Evolutionary conservation across 2,797 vertebrate genomes (phyloP), one percentile per base, ranked within the genome.

Genomic region (Pangasius macronema): DNA sequence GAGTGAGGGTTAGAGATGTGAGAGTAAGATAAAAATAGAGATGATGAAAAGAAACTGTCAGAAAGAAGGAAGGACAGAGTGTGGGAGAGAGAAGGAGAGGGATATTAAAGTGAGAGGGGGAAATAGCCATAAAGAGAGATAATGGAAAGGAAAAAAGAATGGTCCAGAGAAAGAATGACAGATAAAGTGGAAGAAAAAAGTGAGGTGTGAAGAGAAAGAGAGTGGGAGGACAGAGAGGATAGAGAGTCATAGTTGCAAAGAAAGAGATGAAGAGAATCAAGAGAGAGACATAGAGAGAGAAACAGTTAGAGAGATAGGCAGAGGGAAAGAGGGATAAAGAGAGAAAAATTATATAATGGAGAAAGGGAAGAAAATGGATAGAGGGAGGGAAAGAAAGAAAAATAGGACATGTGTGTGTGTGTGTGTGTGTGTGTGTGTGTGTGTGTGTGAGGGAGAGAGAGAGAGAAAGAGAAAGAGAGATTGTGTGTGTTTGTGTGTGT

Each of bases 91-190:
- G 22, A 42, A 39, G 13, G 24, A 27, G 30, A 46, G 20, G 20
- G 79, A 82, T 49, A 49, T 49, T 49, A 89, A 89, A 90, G 84
- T 91, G 89, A 91, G 77, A 65, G 36, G 6, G 85, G 53, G 90
- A 88, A 87, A 89, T 24, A 73, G 27, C 36, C 36, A 8, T 49
- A 67, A 81, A 87, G 86, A 89, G 88, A 87, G 88, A 89, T 87
- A 93, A 91, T 46, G 46, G 46, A 89, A 90, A 92, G 88, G 89
- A 89, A 67, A 86, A 89, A 92, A 91, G 91, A 33, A 20, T 33
- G n/a, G 30, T 55, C 16, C 22, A 88, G 75, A 53, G 83, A 46
- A 51, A 10, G 27, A 55, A 79, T 20, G 51, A 33, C n/a, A 55
- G n/a, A 55, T 1, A n/a, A 76, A 76, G 11, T n/a, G 10, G 30